Percentiles rank a stretch among this genome's conserved stretches.
Conservation (phyloP, 2,888 invertebrate species). For the Caenorhabditis sp. region DNA sequence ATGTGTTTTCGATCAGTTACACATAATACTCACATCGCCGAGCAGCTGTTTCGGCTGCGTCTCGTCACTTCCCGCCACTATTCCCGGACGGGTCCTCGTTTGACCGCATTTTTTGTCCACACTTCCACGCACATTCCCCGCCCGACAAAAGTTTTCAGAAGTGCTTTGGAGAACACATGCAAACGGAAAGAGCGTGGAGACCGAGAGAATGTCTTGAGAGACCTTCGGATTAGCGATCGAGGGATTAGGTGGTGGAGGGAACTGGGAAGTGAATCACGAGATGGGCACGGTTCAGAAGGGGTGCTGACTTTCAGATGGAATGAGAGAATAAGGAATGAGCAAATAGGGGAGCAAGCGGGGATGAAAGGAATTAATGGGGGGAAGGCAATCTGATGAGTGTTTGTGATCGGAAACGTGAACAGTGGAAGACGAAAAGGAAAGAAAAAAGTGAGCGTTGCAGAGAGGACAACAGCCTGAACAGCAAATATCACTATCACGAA, state of each 20-base stretch:
- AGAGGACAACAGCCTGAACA: no score
- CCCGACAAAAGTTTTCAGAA: conserved; percentile 41
- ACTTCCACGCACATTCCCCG: not conserved
- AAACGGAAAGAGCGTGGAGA: conserved; percentile 18
- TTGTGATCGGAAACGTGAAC: not conserved
- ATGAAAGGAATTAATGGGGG: not conserved
- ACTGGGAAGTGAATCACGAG: conserved; percentile 2
- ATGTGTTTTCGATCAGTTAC: conserved; percentile 56
- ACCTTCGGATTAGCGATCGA: conserved; percentile 28
- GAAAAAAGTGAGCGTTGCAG: no score
- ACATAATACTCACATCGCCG: conserved; percentile 53
- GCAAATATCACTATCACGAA: no score
- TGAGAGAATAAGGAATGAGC: not conserved
- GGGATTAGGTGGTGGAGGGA: conserved; percentile 11
- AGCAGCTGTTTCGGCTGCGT: conserved; percentile 52
- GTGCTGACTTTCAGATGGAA: not conserved
- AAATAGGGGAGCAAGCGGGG: not conserved
- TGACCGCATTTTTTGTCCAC: conserved; percentile 53
- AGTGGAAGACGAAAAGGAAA: no score
- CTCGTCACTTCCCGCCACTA: conserved; percentile 15
- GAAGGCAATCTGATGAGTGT: not conserved
- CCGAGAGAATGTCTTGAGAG: conserved; percentile 26
- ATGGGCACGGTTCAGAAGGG: not conserved
- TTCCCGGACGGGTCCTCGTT: conserved; percentile 29
- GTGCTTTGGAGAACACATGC: conserved; percentile 48